Evolutionary conservation across 2,888 invertebrate genomes (phyloP), one percentile per base, ranked within the genome.

Genomic region (Melieria omissa): DNA sequence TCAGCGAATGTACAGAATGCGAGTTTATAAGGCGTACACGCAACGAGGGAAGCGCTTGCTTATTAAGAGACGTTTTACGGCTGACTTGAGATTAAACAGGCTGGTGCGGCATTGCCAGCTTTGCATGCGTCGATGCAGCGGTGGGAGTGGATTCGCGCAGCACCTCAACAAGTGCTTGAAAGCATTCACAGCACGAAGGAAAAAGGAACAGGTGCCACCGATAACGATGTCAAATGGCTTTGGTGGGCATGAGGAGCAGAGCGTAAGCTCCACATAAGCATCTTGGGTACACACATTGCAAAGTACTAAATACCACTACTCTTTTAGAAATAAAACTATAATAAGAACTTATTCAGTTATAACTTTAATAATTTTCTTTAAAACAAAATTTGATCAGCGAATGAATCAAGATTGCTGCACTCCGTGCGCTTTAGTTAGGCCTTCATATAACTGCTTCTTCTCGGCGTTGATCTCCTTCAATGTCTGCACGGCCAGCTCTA

Each of bases 401-500:
- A 49, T 63, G 16, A 9, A 49, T 49, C 42, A 9, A 8, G 75
- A 75, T 75, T 82, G 82, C 74, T 83, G 84, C 4, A 87, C 76
- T 5, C 93, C 93, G 81, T 94, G 93, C 0, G 93, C 93, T 77
- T 89, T 89, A 81, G 89, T 89, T 72, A 93, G 84, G n/a, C 92
- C 92, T 29, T 89, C 86, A 73, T 89, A 89, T 0, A 93, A 82
- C 70, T 90, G 89, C 52, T 89, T 84, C 71, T 89, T 88, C 76
- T 91, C 90, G 55, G 90, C 89, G 76, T 90, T 89, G n/a, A 91
- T 80, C 81, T 94, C 93, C 78, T 90, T 90, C 78, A 91, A 91
- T 5, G 92, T 90, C 82, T 93, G 92, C n/a, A 94, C 81, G 0
- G 93, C 92, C 61, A 93, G 83, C 78, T 92, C 92, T 58, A 95